A percentile compares a stretch with the other conserved stretches of the same genome.
These are phyloP conservation scores for Odobenus rosmarus DNA, from an alignment of 2,113 vertebrate genomes.

Conservation along the genomic window DNA sequence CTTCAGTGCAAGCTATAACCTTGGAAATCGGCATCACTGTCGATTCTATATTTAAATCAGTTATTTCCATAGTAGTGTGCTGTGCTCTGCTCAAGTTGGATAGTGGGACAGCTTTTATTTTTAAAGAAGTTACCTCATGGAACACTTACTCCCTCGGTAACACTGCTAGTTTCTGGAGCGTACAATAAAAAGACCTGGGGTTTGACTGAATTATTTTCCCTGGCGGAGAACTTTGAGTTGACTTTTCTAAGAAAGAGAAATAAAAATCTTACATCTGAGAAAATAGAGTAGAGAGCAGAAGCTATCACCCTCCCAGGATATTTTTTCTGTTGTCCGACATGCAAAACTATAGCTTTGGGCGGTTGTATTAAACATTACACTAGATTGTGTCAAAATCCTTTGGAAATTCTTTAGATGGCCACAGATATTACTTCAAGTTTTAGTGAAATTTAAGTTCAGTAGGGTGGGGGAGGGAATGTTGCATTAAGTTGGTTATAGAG, in stretches of 20 bases:
- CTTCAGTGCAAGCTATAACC: background rate
- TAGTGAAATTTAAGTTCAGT: background rate
- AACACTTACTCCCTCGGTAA: background rate
- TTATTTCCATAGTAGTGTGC: background rate
- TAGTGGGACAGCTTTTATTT: background rate
- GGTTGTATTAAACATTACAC: background rate
- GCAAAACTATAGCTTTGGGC: background rate
- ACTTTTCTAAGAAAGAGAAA: slow-evolving; percentile 49
- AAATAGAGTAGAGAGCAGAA: slow-evolving; percentile 5
- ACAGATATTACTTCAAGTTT: background rate
- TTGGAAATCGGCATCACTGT: background rate
- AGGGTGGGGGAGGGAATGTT: background rate
- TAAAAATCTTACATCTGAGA: slow-evolving; percentile 27
- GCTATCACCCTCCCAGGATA: background rate
- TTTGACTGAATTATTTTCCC: slow-evolving; percentile 32
- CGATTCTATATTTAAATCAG: slow-evolving; percentile 24
- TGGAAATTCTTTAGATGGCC: background rate
- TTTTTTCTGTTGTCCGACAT: background rate
- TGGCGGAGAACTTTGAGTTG: background rate
- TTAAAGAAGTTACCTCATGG: background rate
- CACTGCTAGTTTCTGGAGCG: background rate
- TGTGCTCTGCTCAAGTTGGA: background rate
- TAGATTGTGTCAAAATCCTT: slow-evolving; percentile 6
- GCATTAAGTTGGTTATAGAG: background rate
- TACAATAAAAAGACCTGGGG: background rate